Base-by-base conservation (phyloP, 2,888 invertebrate species). In the Troides helena region DNA sequence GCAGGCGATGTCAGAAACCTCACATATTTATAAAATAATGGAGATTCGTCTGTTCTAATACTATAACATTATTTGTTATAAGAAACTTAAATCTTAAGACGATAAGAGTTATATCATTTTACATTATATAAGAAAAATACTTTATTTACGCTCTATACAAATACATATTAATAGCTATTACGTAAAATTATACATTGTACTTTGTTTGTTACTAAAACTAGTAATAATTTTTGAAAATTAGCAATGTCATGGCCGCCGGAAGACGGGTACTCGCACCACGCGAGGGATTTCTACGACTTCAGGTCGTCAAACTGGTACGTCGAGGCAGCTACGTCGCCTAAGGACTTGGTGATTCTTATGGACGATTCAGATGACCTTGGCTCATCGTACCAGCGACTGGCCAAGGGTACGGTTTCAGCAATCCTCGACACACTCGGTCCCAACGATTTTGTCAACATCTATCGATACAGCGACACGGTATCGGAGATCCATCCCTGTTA, bases 401-500 rank as follows among this genome's bases (percentile, higher is more conserved):
- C 98, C 1, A 96, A 96, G 81, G 96, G 96, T 25, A 99, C 99
- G 0, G 97, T 98, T 0, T 95, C 96, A 68, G 96, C 97, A 21
- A 96, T 99, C 72, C 93, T 99, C 73, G 98, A 99, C 76, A 99
- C 99, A 0, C 94, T 99, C 7, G 98, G 98, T 2, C 98, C 99
- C 76, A 97, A 99, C 84, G 99, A 99, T 88, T 99, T 97, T 85
- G 98, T 99, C 68, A 99, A 99, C 84, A 95, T 99, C 63, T 97
- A 97, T 81, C 95, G 96, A 85, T 99, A 99, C 88, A 96, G 98
- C 59, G 97, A 98, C 67, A 93, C 94, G 0, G 95, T 97, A 0
- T 94, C 95, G 62, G 97, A 98, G 74, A 95, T 98, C 10, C 97
- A 98, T 73, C 95, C 96, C 0, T 99, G 99, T 82, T 98, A 98